These are phyloP conservation scores for Sogatella furcifera DNA, from an alignment of 1,140 invertebrate species.

Conservation along the genomic window DNA sequence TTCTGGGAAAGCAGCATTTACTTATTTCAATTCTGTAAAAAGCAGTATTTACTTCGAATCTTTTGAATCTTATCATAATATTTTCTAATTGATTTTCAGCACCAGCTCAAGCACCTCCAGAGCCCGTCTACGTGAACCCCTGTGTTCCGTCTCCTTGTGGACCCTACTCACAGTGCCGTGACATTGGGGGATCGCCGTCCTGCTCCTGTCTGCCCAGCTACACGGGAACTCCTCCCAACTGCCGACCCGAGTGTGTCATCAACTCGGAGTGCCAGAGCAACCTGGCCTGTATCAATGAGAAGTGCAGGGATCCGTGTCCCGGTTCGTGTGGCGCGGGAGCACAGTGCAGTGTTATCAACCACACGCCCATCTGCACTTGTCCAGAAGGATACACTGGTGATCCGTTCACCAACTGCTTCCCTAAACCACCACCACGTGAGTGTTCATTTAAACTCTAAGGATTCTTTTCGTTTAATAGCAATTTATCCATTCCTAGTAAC, in stretches of 20 bases:
- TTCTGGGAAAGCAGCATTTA: no score
- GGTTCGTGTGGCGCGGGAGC: slow-evolving; percentile 60
- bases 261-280: slow-evolving; percentile 61
- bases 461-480: no score
- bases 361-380: slow-evolving; percentile 44
- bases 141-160: slow-evolving; percentile 46
- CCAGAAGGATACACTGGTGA: slow-evolving; percentile 44
- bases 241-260: slow-evolving; percentile 57
- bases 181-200: slow-evolving; percentile 36
- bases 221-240: slow-evolving; percentile 55
- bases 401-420: slow-evolving; percentile 43
- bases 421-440: slow-evolving; percentile 34
- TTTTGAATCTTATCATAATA: no score
- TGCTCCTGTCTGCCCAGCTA: slow-evolving; percentile 44
- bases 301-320: slow-evolving; percentile 59
- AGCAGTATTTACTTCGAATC: no score
- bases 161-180: slow-evolving; percentile 42
- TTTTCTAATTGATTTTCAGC: not conserved
- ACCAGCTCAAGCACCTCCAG: slow-evolving; percentile 8
- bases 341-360: slow-evolving; percentile 41
- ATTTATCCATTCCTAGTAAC: no score
- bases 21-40: no score
- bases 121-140: slow-evolving; percentile 24
- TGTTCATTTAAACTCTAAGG: not conserved
- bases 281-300: slow-evolving; percentile 56